Evolutionary conservation across 2,888 invertebrate genomes (phyloP).

Genomic region (Brachypalpus laphriformis): DNA sequence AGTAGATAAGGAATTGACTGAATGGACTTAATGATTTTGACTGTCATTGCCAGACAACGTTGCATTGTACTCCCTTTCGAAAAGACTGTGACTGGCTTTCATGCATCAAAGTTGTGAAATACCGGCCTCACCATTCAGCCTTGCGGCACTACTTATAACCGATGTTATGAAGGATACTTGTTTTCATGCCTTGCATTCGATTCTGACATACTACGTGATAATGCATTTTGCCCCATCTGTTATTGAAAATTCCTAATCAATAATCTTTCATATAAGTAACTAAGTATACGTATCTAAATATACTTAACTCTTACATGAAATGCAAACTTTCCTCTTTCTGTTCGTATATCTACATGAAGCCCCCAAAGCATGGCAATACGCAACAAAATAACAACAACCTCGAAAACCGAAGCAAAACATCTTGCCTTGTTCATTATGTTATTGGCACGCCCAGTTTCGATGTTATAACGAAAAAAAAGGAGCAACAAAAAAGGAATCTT

Average conservation of each 20-base stretch:
- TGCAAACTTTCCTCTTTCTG: constrained; percentile 26
- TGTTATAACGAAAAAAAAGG: constrained; percentile 20
- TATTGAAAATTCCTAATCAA: neutral
- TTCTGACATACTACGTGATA: constrained; percentile 9
- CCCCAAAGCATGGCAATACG: constrained; percentile 21
- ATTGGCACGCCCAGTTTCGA: constrained; percentile 79
- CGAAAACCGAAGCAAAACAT: constrained; percentile 43
- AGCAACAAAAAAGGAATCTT: constrained; percentile 27
- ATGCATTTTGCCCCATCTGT: constrained; percentile 41
- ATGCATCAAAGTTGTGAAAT: too few species aligned
- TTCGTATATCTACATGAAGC: too few species aligned
- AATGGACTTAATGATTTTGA: too few species aligned
- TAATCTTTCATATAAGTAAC: neutral
- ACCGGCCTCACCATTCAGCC: constrained; percentile 23
- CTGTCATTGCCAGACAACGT: too few species aligned
- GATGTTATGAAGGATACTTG: neutral
- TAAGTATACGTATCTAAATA: neutral
- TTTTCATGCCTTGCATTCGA: neutral
- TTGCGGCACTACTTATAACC: constrained; percentile 19
- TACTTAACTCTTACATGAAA: constrained; percentile 7
- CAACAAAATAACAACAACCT: neutral
- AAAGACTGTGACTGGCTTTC: too few species aligned
- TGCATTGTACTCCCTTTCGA: too few species aligned
- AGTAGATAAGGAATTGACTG: too few species aligned
- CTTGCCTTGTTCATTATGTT: constrained; percentile 80